phyloP scores from a whole-genome alignment of 2,888 invertebrate genomes.

The Penaeus monodon region DNA sequence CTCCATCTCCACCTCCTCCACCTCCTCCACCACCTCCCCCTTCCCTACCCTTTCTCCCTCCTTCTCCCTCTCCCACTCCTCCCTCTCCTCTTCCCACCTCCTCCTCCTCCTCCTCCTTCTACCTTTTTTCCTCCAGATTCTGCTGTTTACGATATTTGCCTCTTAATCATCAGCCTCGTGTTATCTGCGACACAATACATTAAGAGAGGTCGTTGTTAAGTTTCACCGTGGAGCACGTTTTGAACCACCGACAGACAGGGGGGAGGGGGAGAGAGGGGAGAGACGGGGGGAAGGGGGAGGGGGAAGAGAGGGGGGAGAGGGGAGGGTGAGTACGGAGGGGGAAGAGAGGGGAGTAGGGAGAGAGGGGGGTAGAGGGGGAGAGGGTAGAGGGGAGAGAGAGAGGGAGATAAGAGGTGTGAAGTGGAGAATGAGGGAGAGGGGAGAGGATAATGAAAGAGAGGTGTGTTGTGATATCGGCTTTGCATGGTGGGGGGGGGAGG shows the following conservation, averaged over 20 bases:
- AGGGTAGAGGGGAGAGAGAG: not conserved
- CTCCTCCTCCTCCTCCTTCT: too few relatives aligned
- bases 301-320: not conserved
- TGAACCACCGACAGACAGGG: not conserved
- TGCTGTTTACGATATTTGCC: too few relatives aligned
- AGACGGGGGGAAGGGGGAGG: not conserved
- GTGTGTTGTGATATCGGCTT: too few relatives aligned
- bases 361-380: not conserved
- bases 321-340: not conserved
- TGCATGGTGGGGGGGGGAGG: too few relatives aligned
- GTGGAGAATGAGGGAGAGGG: too few relatives aligned
- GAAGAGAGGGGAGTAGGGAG: not conserved
- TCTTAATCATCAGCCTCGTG: too few relatives aligned
- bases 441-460: too few relatives aligned
- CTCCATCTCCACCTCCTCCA: not conserved
- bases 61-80: not conserved
- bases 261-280: not conserved
- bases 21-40: not conserved
- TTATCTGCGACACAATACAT: not conserved
- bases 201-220: not conserved
- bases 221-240: not conserved
- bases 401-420: too few relatives aligned
- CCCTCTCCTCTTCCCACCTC: not conserved
- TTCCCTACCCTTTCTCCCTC: not conserved
- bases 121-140: too few relatives aligned